These are phyloP conservation scores for Aspidoscelis tigris DNA, from an alignment of 2,113 vertebrate genomes.

Conservation along the genomic window DNA sequence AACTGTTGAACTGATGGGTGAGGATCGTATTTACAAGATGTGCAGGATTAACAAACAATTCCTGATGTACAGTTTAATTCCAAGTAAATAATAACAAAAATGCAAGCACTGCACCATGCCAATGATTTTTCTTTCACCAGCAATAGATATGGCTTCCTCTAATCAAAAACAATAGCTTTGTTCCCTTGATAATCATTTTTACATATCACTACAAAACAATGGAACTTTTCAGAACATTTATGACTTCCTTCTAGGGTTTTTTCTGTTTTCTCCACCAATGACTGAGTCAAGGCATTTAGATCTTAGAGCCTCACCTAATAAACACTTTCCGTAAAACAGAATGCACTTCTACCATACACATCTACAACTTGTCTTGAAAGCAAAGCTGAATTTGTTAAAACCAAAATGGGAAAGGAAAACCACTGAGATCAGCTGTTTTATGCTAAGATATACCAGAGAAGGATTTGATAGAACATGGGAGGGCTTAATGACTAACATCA, in stretches of 20 bases:
- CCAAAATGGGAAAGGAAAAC: conserved; percentile 26
- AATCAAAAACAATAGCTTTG: conserved; percentile 55
- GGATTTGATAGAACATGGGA: neutral
- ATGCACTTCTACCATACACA: conserved; percentile 2
- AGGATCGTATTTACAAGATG: neutral
- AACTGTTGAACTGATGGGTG: neutral
- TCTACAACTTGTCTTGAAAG: conserved; percentile 9
- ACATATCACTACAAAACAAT: conserved; percentile 48
- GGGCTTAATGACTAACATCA: neutral
- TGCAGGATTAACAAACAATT: neutral
- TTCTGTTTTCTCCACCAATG: conserved; percentile 21
- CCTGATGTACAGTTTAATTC: neutral
- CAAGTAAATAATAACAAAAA: neutral
- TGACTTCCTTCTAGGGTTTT: conserved; percentile 35
- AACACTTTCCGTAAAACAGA: conserved; percentile 26
- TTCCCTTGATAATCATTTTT: conserved; percentile 24
- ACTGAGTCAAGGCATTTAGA: neutral
- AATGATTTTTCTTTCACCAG: neutral
- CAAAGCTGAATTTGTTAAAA: neutral
- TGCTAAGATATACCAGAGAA: neutral
- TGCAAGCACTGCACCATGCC: neutral
- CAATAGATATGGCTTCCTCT: conserved; percentile 51
- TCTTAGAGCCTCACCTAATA: conserved; percentile 19
- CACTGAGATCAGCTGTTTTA: conserved; percentile 14
- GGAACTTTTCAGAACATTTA: conserved; percentile 29